phyloP scores from a whole-genome alignment of 2,113 vertebrate species.

The Bufo bufo region DNA sequence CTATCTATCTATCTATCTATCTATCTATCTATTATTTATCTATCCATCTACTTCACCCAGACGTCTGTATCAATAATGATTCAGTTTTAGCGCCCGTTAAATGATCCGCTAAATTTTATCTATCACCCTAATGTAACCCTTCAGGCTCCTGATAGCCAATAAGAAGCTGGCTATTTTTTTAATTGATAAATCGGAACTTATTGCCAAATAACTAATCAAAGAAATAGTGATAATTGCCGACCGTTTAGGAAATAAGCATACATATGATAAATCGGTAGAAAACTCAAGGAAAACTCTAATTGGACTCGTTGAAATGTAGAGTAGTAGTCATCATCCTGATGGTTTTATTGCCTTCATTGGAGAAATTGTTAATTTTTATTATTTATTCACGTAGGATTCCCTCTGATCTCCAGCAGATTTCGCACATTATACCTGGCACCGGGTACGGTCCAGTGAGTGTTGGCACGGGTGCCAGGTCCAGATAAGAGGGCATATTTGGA shows the following conservation, averaged over 20 bases:
- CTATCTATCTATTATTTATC: background rate
- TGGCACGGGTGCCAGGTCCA: background rate
- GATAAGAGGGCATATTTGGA: background rate
- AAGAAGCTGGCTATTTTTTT: background rate
- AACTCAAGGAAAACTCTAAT: background rate
- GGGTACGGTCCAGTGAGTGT: background rate
- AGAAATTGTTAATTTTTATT: background rate
- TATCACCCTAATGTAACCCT: slow-evolving; percentile 12
- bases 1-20: background rate
- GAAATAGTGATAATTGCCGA: background rate
- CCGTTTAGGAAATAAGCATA: background rate
- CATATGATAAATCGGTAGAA: background rate
- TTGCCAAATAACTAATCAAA: background rate
- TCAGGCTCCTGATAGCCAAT: background rate
- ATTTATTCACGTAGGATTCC: background rate
- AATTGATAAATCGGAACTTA: background rate
- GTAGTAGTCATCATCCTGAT: background rate
- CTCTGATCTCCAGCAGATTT: background rate
- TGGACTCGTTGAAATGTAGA: background rate
- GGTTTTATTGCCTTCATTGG: background rate
- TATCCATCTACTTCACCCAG: background rate
- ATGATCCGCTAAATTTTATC: slow-evolving; percentile 30
- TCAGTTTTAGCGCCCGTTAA: background rate
- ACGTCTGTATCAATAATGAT: slow-evolving; percentile 21
- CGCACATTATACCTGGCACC: background rate